Percentiles rank a stretch among this genome's conserved stretches.
phyloP scores from a whole-genome alignment of 2,888 invertebrate species.

The Craniophora ligustri region DNA sequence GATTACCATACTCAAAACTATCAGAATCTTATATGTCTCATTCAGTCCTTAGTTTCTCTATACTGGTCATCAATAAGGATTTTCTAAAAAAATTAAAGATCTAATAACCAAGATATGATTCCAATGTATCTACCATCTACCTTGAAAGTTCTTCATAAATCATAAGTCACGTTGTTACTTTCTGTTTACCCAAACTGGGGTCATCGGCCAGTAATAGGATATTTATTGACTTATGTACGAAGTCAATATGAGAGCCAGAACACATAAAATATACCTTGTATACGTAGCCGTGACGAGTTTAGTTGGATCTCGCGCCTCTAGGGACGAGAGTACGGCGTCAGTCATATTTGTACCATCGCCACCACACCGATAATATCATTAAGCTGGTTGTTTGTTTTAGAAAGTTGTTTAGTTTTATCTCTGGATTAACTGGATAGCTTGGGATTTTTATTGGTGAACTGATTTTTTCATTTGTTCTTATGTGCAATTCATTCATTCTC shows the following conservation, averaged over 20 bases:
- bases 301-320: constrained; percentile 47
- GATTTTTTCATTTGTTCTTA: constrained; percentile 4
- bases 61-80: no score
- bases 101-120: not conserved
- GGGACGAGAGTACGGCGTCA: constrained; percentile 52
- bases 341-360: constrained; percentile 57
- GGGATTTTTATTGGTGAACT: not conserved
- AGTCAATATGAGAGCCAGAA: constrained; percentile 41
- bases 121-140: no score
- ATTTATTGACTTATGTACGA: constrained; percentile 46
- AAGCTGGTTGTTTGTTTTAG: constrained; percentile 48
- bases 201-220: constrained; percentile 40
- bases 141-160: not conserved
- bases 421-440: constrained; percentile 26
- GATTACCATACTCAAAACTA: no score
- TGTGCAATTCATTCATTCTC: no score
- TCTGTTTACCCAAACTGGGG: constrained; percentile 13
- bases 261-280: constrained; percentile 23
- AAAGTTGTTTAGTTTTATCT: constrained; percentile 47
- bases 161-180: not conserved
- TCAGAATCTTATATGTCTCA: no score
- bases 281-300: constrained; percentile 36
- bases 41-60: no score
- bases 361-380: constrained; percentile 58
- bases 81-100: no score